Evolutionary conservation across 2,797 vertebrate species (phyloP), one percentile per base, ranked within the genome.

Genomic region (Pseudopleuronectes americanus): DNA sequence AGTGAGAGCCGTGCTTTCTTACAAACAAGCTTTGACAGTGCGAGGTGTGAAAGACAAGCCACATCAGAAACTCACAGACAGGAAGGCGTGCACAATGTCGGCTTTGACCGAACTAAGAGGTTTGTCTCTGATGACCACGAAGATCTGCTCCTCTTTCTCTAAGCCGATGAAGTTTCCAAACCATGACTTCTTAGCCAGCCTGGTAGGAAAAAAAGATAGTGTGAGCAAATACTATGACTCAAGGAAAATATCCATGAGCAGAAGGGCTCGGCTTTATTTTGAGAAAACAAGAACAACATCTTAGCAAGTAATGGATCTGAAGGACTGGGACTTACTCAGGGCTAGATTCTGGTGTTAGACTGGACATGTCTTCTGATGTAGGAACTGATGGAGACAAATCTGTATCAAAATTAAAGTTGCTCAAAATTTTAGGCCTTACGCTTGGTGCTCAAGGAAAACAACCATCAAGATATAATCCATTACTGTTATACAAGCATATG

Each of bases 91-190:
- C 80, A 98, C 96, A 17, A 98, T 97, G 91, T 98, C 97, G 0
- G 96, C 97, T 90, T 98, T 98, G 90, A 98, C 96, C 55, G 96
- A 97, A 90, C 96, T 97, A 85, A 98, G 93, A 21, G 97, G 96
- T 85, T 97, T 97, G 92, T 97, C 96, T 92, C 95, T 94, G 84
- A 98, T 96, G 90, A 97, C 96, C 68, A 97, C 95, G 61, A 97
- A 97, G 89, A 98, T 97, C 88, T 97, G 96, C 84, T 98, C 97
- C 88, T 98, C 97, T 88, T 97, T 97, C 89, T 98, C 97, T 91
- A 97, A 81, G 81, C 96, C 96, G 79, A 98, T 97, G 86, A 98
- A 97, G 91, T 97, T 97, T 71, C 97, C 97, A 60, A 98, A 98
- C 97, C 97, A 98, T 6, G 97, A 98, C 80, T 96, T 96, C 92